Conservation (phyloP, 2,113 vertebrate species). For the Hippocampus mohnikei region DNA sequence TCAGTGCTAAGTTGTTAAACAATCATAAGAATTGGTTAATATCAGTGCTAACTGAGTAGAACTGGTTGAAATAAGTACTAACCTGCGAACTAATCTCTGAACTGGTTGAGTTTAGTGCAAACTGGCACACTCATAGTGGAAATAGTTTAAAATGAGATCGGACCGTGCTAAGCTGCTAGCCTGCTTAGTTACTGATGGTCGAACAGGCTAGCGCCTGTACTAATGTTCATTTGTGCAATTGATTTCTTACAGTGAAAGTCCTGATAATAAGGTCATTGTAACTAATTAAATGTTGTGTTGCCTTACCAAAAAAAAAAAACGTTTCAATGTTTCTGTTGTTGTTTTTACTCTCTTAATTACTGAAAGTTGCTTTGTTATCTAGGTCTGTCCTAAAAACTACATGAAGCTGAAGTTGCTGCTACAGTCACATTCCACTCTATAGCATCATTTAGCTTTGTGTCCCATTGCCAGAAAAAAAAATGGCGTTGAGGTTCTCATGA, state of each 20-base stretch:
- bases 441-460: no score
- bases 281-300: constrained; percentile 45
- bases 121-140: not conserved
- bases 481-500: no score
- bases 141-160: not conserved
- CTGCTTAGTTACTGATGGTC: not conserved
- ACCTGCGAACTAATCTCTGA: not conserved
- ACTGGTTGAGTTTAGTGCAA: not conserved
- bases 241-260: constrained; percentile 10
- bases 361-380: no score
- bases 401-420: no score
- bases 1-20: not conserved
- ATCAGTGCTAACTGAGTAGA: not conserved
- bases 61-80: not conserved
- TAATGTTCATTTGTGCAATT: constrained; percentile 20
- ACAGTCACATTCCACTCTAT: no score
- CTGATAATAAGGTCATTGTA: constrained; percentile 15
- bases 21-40: not conserved
- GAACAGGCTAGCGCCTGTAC: constrained; percentile 10
- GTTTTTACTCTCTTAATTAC: not conserved
- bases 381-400: no score
- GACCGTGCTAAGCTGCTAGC: not conserved
- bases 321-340: constrained; percentile 21
- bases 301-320: constrained; percentile 60
- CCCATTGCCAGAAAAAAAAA: no score